Percentiles rank a stretch among this genome's conserved stretches.
Evolutionary conservation across 2,113 vertebrate genomes (phyloP).

Genomic region (Hippoglossus stenolepis): DNA sequence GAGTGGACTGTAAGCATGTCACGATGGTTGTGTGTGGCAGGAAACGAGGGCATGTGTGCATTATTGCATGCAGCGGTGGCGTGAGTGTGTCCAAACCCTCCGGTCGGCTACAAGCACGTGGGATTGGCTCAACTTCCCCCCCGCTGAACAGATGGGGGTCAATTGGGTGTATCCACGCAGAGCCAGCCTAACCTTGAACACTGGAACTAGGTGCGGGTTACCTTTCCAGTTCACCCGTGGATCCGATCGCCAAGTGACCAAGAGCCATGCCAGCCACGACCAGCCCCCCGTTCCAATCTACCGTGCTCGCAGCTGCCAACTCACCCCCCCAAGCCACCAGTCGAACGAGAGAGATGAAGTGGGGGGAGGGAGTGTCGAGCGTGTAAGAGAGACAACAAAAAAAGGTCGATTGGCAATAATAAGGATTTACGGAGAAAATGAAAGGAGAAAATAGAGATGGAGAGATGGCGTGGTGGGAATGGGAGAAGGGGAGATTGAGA

Average conservation of each 20-base stretch:
- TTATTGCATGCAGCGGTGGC: conserved; percentile 24
- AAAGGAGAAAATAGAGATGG: conserved; percentile 41
- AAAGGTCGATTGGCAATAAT: conserved; percentile 46
- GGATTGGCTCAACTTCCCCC: conserved; percentile 45
- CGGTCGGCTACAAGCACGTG: conserved; percentile 31
- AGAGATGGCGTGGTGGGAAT: conserved; percentile 17
- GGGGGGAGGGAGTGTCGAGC: conserved; percentile 43
- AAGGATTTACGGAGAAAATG: conserved; percentile 65
- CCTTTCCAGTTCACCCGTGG: conserved; percentile 64
- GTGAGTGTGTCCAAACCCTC: conserved; percentile 25
- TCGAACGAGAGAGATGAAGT: conserved; percentile 33
- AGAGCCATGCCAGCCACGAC: conserved; percentile 60
- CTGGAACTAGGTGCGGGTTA: conserved; percentile 65
- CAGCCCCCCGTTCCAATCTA: conserved; percentile 41
- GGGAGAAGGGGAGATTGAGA: conserved; percentile 33
- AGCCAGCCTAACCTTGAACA: conserved; percentile 69
- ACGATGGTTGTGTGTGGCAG: conserved; percentile 12
- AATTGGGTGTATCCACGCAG: conserved; percentile 50
- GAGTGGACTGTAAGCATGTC: conserved; percentile 20
- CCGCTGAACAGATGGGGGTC: conserved; percentile 77
- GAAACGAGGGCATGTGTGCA: conserved; percentile 31
- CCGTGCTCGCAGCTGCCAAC: conserved; percentile 63
- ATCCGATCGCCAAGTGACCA: conserved; percentile 51
- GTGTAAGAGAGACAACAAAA: conserved; percentile 39
- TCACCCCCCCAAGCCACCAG: conserved; percentile 47